phyloP scores from a whole-genome alignment of 2,888 invertebrate species.

The Drosophila bunnanda region DNA sequence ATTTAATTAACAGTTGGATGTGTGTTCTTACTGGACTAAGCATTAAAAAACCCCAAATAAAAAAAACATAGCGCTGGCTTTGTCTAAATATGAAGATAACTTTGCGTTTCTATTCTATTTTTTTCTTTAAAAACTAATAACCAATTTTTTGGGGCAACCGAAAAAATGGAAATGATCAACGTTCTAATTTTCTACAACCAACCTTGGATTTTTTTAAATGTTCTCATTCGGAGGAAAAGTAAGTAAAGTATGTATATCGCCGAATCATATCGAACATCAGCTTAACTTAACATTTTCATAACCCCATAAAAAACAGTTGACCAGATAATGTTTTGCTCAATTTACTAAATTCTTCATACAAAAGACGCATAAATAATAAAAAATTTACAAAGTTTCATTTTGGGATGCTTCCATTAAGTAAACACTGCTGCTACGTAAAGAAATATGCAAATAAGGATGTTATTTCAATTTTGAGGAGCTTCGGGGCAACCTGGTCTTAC shows the following conservation, averaged over 20 bases:
- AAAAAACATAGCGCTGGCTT: neutral
- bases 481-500: slow-evolving; percentile 55
- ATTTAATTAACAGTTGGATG: neutral
- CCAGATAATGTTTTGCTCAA: slow-evolving; percentile 33
- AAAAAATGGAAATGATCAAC: too few species aligned
- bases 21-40: too few species aligned
- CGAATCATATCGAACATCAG: too few species aligned
- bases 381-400: slow-evolving; percentile 50
- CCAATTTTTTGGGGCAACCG: too few species aligned
- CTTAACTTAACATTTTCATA: neutral
- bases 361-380: slow-evolving; percentile 54
- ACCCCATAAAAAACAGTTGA: neutral
- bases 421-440: slow-evolving; percentile 68
- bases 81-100: too few species aligned
- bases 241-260: too few species aligned
- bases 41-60: neutral
- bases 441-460: slow-evolving; percentile 50
- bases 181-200: too few species aligned
- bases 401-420: slow-evolving; percentile 61
- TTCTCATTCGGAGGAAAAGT: too few species aligned
- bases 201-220: too few species aligned
- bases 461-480: slow-evolving; percentile 60
- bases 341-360: slow-evolving; percentile 55
- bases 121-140: too few species aligned
- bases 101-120: too few species aligned